Base-by-base conservation (phyloP, 1,140 invertebrate species). In the Caenorhabditis briggsae region DNA sequence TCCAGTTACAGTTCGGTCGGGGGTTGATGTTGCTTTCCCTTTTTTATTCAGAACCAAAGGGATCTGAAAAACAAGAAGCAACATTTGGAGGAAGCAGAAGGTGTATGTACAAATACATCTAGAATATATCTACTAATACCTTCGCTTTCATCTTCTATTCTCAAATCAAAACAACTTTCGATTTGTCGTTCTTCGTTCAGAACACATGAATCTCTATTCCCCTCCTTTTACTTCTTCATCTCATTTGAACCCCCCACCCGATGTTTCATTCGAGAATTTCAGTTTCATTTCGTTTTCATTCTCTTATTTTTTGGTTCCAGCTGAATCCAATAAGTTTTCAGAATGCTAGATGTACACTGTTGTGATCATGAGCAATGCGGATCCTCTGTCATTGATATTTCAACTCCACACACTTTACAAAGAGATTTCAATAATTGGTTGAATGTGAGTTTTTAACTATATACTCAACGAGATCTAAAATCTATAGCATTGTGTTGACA, bases 391-490 rank as follows among this genome's bases (percentile, higher is more conserved):
- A 91, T 91, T 25, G 90, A 91, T 70, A 78, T 88, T 23, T 89
- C 87, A 18, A 91, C 91, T n/a, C 91, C 90, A 5, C 88, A 83
- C n/a, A 87, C 88, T 6, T 83, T 91, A 50, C 87, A 92, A 88
- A 82, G 90, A 12, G 91, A 91, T 83, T 91, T 91, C 85, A 92
- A 92, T 58, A 88, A 89, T 20, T 91, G 90, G 90, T 88, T 91
- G 16, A 87, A 92, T 61, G 90, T 91, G 59, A 82, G 91, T 89
- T 64, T 41, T 46, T 11, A 41, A 50, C 20, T 59, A 33, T 7
- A 25, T 23, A 20, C 5, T 20, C 50, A 50, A 6, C 12, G 6
- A 12, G 12, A 78, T 50, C 50, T 53, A 6, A 41, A 16, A 25
- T 16, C 23, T 33, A 41, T n/a, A 20, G 82, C 41, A 25, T 46